Conservation (phyloP, 1,140 invertebrate species). For the Ceratosolen solmsi region DNA sequence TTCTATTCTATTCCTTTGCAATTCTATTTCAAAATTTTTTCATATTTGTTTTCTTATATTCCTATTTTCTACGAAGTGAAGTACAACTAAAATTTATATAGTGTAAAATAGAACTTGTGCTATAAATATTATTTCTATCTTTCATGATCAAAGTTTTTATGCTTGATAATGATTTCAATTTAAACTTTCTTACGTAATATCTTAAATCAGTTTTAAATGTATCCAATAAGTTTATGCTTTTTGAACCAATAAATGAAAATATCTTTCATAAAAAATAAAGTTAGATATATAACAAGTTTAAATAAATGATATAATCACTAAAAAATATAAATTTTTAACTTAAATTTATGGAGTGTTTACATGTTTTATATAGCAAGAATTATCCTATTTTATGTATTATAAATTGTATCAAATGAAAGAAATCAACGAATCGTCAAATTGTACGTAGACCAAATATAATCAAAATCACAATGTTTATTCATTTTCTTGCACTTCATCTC, state of each 20-base stretch:
- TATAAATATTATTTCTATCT: too few species aligned
- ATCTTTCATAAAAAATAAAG: too few species aligned
- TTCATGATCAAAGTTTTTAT: background rate
- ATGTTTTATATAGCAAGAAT: background rate
- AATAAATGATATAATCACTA: too few species aligned
- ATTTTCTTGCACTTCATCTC: background rate
- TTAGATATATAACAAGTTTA: too few species aligned
- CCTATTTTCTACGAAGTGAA: too few species aligned
- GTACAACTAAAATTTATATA: too few species aligned
- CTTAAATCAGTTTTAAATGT: too few species aligned
- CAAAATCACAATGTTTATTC: background rate
- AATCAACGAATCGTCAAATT: background rate
- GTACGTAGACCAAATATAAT: background rate
- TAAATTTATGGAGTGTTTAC: background rate
- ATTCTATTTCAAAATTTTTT: background rate
- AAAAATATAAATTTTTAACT: too few species aligned
- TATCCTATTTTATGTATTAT: background rate
- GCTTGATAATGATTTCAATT: background rate
- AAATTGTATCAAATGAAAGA: conserved; percentile 1
- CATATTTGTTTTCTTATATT: background rate
- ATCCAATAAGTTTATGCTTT: too few species aligned
- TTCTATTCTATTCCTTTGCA: background rate
- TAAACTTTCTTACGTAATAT: too few species aligned
- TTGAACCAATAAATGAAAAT: too few species aligned
- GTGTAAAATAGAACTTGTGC: too few species aligned